These are phyloP conservation scores for Ormyrus pomaceus DNA, from an alignment of 2,888 invertebrate species.

Conservation along the genomic window DNA sequence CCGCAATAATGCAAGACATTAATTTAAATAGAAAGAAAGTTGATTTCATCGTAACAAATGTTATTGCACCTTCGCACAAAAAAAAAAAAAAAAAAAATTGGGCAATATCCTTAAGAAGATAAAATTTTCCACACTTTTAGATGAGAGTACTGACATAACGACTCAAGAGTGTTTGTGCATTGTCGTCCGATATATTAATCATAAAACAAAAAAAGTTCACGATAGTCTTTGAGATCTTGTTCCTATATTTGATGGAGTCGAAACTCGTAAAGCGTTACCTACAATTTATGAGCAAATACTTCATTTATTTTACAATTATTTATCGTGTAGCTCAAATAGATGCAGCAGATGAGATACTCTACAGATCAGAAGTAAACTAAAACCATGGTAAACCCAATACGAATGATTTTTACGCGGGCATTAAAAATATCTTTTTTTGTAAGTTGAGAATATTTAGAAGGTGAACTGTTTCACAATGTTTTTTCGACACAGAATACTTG, in stretches of 20 bases:
- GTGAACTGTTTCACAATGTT: background rate
- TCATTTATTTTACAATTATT: constrained; percentile 4
- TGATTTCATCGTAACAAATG: too few relatives aligned
- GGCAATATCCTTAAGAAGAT: background rate
- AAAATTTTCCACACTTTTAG: background rate
- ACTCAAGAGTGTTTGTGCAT: background rate
- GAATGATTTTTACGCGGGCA: too few relatives aligned
- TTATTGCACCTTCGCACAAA: too few relatives aligned
- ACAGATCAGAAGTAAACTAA: background rate
- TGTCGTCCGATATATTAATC: background rate
- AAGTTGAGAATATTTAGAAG: background rate
- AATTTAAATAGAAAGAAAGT: too few relatives aligned
- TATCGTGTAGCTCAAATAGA: constrained; percentile 1
- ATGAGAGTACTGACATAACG: constrained; percentile 5
- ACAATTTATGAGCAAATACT: background rate
- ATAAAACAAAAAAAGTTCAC: background rate
- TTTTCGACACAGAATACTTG: background rate
- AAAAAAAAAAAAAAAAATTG: too few relatives aligned
- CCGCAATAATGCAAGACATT: too few relatives aligned
- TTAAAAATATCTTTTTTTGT: too few relatives aligned
- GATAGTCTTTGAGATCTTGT: background rate
- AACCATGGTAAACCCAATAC: too few relatives aligned
- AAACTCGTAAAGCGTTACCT: background rate
- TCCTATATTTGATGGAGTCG: background rate
- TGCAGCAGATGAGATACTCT: background rate